Evolutionary conservation across 1,140 invertebrate genomes (phyloP).

Genomic region (Copidosoma floridanum): DNA sequence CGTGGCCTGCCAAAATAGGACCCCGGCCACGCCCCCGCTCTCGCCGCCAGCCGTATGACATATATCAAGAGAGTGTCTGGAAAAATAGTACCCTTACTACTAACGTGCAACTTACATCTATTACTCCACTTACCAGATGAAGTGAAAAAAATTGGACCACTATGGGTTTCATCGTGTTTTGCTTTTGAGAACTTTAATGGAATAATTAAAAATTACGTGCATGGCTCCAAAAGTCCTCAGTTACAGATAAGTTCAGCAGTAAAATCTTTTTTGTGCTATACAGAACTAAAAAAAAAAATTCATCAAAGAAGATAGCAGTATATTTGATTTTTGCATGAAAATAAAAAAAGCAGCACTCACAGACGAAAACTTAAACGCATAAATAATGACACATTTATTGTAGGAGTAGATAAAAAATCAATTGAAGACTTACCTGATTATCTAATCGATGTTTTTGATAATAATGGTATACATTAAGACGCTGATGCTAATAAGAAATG

Average conservation of each 20-base stretch:
- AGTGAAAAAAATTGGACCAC: constrained; percentile 13
- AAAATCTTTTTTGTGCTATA: not conserved
- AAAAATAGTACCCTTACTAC: too few species aligned
- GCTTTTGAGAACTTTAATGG: constrained; percentile 25
- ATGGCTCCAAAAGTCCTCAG: not conserved
- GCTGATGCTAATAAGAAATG: too few species aligned
- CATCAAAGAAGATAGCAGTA: not conserved
- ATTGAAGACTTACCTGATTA: too few species aligned
- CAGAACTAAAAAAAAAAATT: constrained; percentile 3
- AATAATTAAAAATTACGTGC: constrained; percentile 5
- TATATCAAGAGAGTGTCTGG: too few species aligned
- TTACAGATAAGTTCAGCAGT: not conserved
- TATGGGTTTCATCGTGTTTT: constrained; percentile 23
- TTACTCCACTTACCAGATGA: constrained; percentile 11
- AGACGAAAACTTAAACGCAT: too few species aligned
- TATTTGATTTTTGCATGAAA: not conserved
- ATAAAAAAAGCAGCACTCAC: not conserved
- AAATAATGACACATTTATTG: too few species aligned
- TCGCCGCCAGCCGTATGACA: too few species aligned
- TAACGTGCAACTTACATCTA: constrained; percentile 21
- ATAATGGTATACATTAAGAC: too few species aligned
- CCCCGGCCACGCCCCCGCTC: too few species aligned
- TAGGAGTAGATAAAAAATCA: too few species aligned
- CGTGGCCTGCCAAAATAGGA: too few species aligned
- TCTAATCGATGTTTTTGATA: too few species aligned